Percentiles rank a stretch among this genome's conserved stretches.
Conservation (phyloP, 2,113 vertebrate genomes). For the Phrynocephalus versicolor region DNA sequence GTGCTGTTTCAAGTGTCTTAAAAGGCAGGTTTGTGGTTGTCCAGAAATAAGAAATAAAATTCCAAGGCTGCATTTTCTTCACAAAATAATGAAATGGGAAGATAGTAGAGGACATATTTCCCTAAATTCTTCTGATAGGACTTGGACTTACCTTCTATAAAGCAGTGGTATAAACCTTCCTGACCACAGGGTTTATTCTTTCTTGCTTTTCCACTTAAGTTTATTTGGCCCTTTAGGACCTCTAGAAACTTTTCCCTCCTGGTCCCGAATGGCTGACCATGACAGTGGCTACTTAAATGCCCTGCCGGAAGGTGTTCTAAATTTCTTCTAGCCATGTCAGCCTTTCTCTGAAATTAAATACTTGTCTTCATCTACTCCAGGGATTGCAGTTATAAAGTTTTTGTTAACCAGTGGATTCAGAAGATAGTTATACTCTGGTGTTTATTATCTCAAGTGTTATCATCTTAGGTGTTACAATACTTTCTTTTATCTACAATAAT, state of each 20-base stretch:
- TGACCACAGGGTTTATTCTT: not conserved
- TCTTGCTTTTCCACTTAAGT: no score
- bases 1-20: not conserved
- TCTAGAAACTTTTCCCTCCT: not conserved
- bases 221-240: not conserved
- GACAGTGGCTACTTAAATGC: not conserved
- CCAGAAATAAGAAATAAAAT: not conserved
- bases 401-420: not conserved
- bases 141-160: not conserved
- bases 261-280: not conserved
- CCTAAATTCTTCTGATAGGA: not conserved
- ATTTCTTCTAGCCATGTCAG: no score
- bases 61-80: not conserved
- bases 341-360: not conserved
- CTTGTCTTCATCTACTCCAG: not conserved
- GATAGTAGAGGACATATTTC: not conserved
- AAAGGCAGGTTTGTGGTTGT: constrained; percentile 22
- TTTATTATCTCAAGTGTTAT: not conserved
- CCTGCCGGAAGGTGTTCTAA: no score
- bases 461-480: not conserved
- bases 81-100: not conserved
- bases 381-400: not conserved
- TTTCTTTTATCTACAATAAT: not conserved
- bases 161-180: not conserved
- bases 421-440: no score